phyloP scores from a whole-genome alignment of 2,113 vertebrate genomes.

The Kryptolebias marmoratus region DNA sequence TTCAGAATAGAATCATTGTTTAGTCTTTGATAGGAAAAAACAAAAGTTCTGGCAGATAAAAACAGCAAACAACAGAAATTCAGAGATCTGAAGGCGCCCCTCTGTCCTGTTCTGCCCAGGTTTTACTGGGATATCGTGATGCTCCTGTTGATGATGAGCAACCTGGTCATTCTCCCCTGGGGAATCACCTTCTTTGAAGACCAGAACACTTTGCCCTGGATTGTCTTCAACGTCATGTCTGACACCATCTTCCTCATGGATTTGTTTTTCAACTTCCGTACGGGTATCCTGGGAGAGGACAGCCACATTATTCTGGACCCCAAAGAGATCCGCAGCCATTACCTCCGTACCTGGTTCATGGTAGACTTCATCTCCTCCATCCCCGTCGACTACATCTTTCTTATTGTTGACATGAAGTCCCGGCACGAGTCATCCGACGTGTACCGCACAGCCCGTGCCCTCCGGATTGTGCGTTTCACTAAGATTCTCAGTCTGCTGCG shows the following conservation, averaged over 20 bases:
- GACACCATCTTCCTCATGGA: conserved; percentile 83
- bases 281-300: conserved; percentile 77
- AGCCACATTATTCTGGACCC: conserved; percentile 81
- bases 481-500: conserved; percentile 84
- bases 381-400: conserved; percentile 83
- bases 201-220: conserved; percentile 82
- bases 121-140: conserved; percentile 85
- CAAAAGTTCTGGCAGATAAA: background rate
- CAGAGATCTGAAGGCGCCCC: background rate
- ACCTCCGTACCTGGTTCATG: conserved; percentile 80
- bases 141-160: conserved; percentile 84
- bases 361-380: conserved; percentile 84
- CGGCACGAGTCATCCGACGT: conserved; percentile 74
- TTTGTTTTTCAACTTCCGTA: conserved; percentile 82
- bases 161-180: conserved; percentile 82
- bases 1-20: background rate
- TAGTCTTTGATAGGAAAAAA: background rate
- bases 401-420: conserved; percentile 78
- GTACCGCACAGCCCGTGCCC: conserved; percentile 80
- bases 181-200: conserved; percentile 85
- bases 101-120: conserved; percentile 54
- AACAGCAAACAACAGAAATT: background rate
- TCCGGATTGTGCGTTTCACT: conserved; percentile 83
- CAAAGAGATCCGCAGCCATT: conserved; percentile 74
- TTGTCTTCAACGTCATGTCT: conserved; percentile 81